Base-by-base conservation (phyloP, 2,888 invertebrate species). In the Hipparchia semele region DNA sequence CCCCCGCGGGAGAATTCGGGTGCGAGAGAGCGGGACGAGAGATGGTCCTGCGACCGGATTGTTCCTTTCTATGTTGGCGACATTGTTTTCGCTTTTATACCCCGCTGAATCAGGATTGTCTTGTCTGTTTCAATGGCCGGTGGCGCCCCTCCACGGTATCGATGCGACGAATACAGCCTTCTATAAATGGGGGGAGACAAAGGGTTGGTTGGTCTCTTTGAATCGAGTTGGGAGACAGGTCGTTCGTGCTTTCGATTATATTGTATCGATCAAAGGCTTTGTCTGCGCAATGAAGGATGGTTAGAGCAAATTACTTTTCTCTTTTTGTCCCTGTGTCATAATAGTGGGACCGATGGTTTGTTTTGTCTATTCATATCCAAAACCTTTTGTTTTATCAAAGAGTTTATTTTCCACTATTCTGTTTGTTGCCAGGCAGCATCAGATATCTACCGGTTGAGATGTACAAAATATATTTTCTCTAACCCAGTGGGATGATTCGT, bases 21-120 rank as follows among this genome's bases (percentile, higher is more conserved):
- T 75, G 76, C 76, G 87, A 77, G 81, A 75, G 86, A 91, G 85
- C 75, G 88, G 84, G 91, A 92, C 82, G 85, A 86, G 84, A 84
- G 84, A 84, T 87, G 90, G 90, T 93, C 91, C 92, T 92, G 83
- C 85, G 89, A 87, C 89, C 84, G 88, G 93, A 94, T 94, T 94
- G 94, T 94, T 92, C 94, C 94, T 94, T 94, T 94, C 92, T 92
- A 90, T 91, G 92, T 91, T 90, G 89, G 92, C 90, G 90, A 94
- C 92, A 94, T 94, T 94, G 94, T 94, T 92, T 94, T 92, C 91
- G 88, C 93, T 92, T 92, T 94, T 92, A 90, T 94, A 86, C 88
- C 84, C 87, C 88, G 86, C 90, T 94, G 93, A 94, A 92, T 93
- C 90, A 90, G 92, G 89, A 94, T 94, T 94, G 94, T 94, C 93